Conservation (phyloP, 1,140 invertebrate species). For the Panulirus ornatus region DNA sequence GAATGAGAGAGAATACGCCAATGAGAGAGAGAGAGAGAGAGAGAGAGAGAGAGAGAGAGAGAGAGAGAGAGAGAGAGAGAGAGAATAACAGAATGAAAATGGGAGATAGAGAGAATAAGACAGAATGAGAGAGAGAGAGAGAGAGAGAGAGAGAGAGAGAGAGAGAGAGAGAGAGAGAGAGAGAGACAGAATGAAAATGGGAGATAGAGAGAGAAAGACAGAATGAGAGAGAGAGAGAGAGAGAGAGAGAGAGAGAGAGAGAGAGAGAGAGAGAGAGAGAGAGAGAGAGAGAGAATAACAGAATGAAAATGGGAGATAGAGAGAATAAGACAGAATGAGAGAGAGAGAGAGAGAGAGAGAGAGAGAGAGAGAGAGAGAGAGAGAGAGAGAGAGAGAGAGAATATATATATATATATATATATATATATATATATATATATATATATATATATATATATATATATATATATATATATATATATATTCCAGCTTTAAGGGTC, state of each 20-base stretch:
- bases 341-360: not conserved
- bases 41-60: not conserved
- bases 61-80: not conserved
- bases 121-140: not conserved
- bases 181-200: not conserved
- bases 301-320: not conserved
- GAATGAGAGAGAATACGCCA: not conserved
- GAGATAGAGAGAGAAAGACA: not conserved
- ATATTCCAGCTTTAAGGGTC: too few relatives aligned
- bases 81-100: slow-evolving; percentile 3
- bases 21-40: not conserved
- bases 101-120: not conserved
- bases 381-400: not conserved
- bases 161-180: not conserved
- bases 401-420: too few relatives aligned
- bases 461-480: too few relatives aligned
- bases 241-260: not conserved
- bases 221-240: not conserved
- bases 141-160: slow-evolving; percentile 1
- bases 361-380: not conserved
- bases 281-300: not conserved
- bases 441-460: too few relatives aligned
- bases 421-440: too few relatives aligned
- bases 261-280: not conserved
- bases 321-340: not conserved